Evolutionary conservation across 37 sponge, comb jelly and placozoan species (phyloP), one percentile per base, ranked within the genome.

Genomic region (Diacarnus erythraeanus): DNA sequence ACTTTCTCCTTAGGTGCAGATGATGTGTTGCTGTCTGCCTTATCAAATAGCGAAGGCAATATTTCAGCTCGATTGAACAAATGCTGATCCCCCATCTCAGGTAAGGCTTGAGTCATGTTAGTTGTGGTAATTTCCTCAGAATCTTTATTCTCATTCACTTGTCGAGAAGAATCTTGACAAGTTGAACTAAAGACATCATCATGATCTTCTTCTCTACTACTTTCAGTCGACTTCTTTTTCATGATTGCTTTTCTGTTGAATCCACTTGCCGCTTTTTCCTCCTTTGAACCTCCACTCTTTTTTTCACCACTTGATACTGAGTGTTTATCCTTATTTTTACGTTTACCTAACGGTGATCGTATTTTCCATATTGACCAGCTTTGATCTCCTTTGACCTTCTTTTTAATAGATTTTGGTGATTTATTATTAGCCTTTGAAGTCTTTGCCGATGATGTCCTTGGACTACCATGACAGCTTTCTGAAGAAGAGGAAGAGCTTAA

Each of bases 101-200:
- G 51, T 12, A 15, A 12, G 12, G 51, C 51, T 12, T 47, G 51
- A 47, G 51, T 6, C 10, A 47, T n/a, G n/a, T n/a, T n/a, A n/a
- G n/a, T n/a, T n/a, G n/a, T n/a, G n/a, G n/a, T 17, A 59, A 27
- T 10, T 10, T 59, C 56, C 17, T 20, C 26, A n/a, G 60, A 59
- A 3, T 10, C 4, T 17, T 17, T 10, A 4, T 59, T 27, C 26
- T 59, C 60, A 59, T 10, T 31, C 34, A 65, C 2, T 2, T 3
- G 29, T 20, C 33, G 33, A 26, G 17, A 34, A 18, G 9, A 31
- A 31, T 6, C 15, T 31, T 17, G 31, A 31, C 66, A 12, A 35
- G 30, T 65, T 31, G 66, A 35, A 71, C 71, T 42, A 38, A 42
- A 3, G n/a, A 42, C 71, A 40, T 40, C 71, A 71, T 38, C 71